These are phyloP conservation scores for Rhipidura dahli DNA, from an alignment of 2,113 vertebrate species.

Conservation along the genomic window DNA sequence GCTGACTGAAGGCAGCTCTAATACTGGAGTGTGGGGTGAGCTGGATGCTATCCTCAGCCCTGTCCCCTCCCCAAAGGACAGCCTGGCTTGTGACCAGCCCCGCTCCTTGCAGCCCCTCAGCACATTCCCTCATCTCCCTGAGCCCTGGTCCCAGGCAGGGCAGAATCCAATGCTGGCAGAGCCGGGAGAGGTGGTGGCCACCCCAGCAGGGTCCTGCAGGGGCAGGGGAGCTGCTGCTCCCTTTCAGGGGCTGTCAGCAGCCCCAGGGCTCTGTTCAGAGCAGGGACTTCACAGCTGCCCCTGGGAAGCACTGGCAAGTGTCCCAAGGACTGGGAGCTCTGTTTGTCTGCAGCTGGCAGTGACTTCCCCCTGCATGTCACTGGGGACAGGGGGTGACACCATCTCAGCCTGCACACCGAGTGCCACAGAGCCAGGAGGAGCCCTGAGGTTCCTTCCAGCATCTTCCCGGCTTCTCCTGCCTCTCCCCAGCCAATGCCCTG, in stretches of 20 bases:
- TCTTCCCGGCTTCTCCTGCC: background rate
- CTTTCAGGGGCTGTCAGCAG: background rate
- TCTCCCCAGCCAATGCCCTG: fast-evolving
- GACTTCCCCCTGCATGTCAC: background rate
- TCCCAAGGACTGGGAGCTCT: background rate
- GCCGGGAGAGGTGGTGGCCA: background rate
- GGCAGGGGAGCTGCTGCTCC: background rate
- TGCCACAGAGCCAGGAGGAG: background rate
- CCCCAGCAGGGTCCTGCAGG: background rate
- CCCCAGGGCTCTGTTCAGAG: background rate
- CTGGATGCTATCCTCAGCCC: background rate
- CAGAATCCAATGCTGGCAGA: background rate
- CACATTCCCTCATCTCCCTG: background rate
- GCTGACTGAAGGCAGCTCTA: background rate
- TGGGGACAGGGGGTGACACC: background rate
- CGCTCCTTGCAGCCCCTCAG: background rate
- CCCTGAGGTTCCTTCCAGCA: background rate
- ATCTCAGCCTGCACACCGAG: background rate
- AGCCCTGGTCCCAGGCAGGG: background rate
- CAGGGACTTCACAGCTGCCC: background rate
- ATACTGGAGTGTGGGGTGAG: background rate
- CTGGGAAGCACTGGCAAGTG: background rate
- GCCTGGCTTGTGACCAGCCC: background rate
- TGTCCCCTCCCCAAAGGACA: background rate
- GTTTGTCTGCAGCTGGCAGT: background rate